Percentiles rank a stretch among this genome's conserved stretches.
phyloP scores from a whole-genome alignment of 2,888 invertebrate species.

The Agonopterix subpropinquella region DNA sequence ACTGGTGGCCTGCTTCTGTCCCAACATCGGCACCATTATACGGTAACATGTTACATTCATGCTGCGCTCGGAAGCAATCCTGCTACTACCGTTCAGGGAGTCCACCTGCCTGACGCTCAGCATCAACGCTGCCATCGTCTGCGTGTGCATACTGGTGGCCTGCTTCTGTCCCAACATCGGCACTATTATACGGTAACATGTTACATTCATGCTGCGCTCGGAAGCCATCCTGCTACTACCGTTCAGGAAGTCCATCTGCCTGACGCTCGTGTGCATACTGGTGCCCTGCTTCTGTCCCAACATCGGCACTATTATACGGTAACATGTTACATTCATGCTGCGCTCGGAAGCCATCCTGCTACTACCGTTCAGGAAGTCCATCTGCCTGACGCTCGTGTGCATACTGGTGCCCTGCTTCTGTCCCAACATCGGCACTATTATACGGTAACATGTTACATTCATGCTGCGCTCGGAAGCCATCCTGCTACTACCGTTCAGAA shows the following conservation, averaged over 20 bases:
- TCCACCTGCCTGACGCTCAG: constrained; percentile 65
- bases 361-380: constrained; percentile 32
- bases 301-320: constrained; percentile 92
- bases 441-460: constrained; percentile 85
- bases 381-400: constrained; percentile 78
- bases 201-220: constrained; percentile 87
- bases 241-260: constrained; percentile 33
- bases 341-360: constrained; percentile 82
- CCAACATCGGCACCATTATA: constrained; percentile 90
- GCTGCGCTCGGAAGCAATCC: constrained; percentile 84
- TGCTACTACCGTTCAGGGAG: constrained; percentile 44
- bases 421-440: constrained; percentile 90
- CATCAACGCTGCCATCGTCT: constrained; percentile 79
- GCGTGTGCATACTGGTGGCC: constrained; percentile 86
- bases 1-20: constrained; percentile 88
- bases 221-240: constrained; percentile 77
- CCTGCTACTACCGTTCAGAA: constrained; percentile 47
- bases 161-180: constrained; percentile 91
- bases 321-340: constrained; percentile 83
- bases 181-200: constrained; percentile 85
- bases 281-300: constrained; percentile 90
- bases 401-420: constrained; percentile 89
- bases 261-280: constrained; percentile 82
- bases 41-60: constrained; percentile 86
- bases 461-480: constrained; percentile 86